phyloP scores from a whole-genome alignment of 2,113 vertebrate genomes.

The Phylloscopus trochiloides region DNA sequence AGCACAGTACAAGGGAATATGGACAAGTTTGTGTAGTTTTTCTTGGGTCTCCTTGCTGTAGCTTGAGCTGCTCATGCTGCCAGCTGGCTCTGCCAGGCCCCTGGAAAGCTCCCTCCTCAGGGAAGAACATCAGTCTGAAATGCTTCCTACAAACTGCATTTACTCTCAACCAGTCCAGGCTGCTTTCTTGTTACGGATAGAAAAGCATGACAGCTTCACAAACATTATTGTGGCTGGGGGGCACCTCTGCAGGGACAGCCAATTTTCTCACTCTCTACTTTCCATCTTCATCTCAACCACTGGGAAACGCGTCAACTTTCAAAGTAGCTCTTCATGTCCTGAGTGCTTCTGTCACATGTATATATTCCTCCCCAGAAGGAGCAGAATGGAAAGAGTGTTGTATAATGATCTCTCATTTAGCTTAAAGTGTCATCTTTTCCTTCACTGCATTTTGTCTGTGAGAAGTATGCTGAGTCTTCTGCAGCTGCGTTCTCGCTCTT shows the following conservation, averaged over 20 bases:
- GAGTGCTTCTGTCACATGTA: neutral
- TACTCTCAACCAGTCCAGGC: neutral
- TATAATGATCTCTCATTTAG: constrained; percentile 49
- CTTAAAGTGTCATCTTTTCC: constrained; percentile 14
- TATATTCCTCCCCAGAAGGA: neutral
- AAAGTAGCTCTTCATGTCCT: constrained; percentile 7
- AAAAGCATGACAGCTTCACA: neutral
- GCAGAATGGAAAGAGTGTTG: neutral
- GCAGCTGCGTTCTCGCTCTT: constrained; percentile 20
- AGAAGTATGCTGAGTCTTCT: constrained; percentile 38
- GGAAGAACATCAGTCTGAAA: neutral
- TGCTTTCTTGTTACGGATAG: neutral
- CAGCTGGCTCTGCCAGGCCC: neutral
- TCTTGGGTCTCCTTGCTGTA: neutral
- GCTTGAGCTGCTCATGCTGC: neutral
- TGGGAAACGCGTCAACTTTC: neutral
- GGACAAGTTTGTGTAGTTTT: neutral
- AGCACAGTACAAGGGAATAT: neutral
- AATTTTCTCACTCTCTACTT: neutral
- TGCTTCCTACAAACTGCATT: neutral
- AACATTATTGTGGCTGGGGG: neutral
- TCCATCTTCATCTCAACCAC: neutral
- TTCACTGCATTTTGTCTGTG: constrained; percentile 6
- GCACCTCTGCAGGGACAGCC: neutral
- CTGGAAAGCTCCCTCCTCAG: neutral